Evolutionary conservation across 1,140 invertebrate genomes (phyloP).

Genomic region (Rhopalosiphum padi): DNA sequence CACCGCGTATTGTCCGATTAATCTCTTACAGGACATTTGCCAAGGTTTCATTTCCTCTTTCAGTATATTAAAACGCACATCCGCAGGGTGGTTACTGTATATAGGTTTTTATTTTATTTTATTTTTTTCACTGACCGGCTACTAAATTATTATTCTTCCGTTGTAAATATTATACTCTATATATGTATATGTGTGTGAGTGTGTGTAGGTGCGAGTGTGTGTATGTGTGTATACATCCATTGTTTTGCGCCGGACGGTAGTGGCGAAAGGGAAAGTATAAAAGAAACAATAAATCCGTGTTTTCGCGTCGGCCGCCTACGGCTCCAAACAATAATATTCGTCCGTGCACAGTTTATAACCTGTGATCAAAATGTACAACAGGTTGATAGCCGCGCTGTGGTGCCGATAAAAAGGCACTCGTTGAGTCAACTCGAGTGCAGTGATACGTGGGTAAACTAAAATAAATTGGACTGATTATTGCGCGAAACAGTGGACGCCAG

Average conservation of each 20-base stretch:
- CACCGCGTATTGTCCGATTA: conserved; percentile 38
- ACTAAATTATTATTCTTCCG: conserved; percentile 18
- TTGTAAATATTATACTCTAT: neutral
- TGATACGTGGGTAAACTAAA: neutral
- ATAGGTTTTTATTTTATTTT: neutral
- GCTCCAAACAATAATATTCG: neutral
- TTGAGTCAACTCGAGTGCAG: neutral
- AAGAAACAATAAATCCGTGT: neutral
- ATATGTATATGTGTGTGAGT: neutral
- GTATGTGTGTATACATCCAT: neutral
- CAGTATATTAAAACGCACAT: conserved; percentile 44
- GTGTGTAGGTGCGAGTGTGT: neutral
- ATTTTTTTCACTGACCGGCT: neutral
- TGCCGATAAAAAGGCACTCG: neutral
- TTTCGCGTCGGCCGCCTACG: neutral
- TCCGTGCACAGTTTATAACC: neutral
- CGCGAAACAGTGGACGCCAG: neutral
- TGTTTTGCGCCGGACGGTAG: neutral
- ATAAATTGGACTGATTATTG: neutral
- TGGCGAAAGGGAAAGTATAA: neutral
- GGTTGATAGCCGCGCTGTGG: neutral
- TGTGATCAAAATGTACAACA: neutral
- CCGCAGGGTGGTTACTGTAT: neutral
- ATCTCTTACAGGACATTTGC: conserved; percentile 57
- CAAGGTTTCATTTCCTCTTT: conserved; percentile 47